A percentile compares a stretch with the other conserved stretches of the same genome.
These are phyloP conservation scores for Synergus gifuensis DNA, from an alignment of 2,888 invertebrate genomes.

Conservation along the genomic window DNA sequence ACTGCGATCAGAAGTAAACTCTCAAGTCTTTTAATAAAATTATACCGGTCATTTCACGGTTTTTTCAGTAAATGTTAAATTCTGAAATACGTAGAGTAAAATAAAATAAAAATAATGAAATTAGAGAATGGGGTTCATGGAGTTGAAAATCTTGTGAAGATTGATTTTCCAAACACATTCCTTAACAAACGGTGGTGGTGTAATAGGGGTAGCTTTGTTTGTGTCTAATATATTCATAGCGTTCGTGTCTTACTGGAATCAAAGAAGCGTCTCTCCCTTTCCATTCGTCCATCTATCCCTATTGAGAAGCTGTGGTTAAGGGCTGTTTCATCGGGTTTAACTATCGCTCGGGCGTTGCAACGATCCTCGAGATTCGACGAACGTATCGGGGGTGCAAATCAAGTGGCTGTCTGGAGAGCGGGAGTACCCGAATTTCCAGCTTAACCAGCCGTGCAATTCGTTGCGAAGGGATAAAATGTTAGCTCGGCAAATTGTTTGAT, in stretches of 20 bases:
- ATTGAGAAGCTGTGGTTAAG: slow-evolving; percentile 52
- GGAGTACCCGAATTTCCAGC: slow-evolving; percentile 38
- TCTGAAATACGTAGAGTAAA: neutral
- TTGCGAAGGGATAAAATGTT: slow-evolving; percentile 34
- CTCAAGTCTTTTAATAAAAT: too few species aligned
- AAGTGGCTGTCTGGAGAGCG: slow-evolving; percentile 25
- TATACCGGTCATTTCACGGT: too few species aligned
- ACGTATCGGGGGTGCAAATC: slow-evolving; percentile 47
- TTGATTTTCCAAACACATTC: slow-evolving; percentile 6
- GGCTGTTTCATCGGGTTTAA: slow-evolving; percentile 52
- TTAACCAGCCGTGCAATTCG: slow-evolving; percentile 36
- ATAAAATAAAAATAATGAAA: neutral
- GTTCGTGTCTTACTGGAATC: slow-evolving; percentile 63
- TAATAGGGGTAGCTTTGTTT: slow-evolving; percentile 63
- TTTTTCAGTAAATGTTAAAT: neutral
- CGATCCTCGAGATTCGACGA: slow-evolving; percentile 48
- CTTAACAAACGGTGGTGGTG: slow-evolving; percentile 44
- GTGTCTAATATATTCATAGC: slow-evolving; percentile 75
- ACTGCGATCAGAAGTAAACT: too few species aligned
- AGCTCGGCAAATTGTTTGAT: slow-evolving; percentile 40
- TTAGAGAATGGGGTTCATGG: neutral
- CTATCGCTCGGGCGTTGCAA: slow-evolving; percentile 52
- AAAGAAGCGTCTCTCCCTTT: slow-evolving; percentile 45
- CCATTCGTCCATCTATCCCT: slow-evolving; percentile 33
- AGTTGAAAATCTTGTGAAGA: neutral